These are phyloP conservation scores for Riparia riparia DNA, from an alignment of 2,113 vertebrate species.

Conservation along the genomic window DNA sequence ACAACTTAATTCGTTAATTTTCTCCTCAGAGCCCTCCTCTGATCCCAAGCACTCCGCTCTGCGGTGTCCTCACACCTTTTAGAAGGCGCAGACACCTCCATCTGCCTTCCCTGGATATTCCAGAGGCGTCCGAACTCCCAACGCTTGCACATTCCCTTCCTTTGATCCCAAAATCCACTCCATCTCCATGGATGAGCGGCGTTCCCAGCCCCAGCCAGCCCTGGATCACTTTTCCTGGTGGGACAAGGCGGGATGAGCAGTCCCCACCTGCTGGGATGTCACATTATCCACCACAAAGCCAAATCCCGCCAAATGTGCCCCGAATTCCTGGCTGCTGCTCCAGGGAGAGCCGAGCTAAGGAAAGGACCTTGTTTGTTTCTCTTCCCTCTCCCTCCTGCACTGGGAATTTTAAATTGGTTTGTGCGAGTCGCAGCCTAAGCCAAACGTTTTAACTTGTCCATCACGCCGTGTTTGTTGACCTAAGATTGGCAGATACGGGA, in stretches of 20 bases:
- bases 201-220: not conserved
- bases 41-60: not conserved
- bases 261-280: not conserved
- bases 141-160: not conserved
- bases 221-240: rapidly evolving
- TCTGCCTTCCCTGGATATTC: not conserved
- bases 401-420: constrained; percentile 79
- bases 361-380: constrained; percentile 70
- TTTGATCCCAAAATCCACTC: not conserved
- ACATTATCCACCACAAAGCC: not conserved
- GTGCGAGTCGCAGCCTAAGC: constrained; percentile 75
- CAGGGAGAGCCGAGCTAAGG: not conserved
- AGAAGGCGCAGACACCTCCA: not conserved
- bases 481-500: constrained; percentile 85
- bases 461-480: constrained; percentile 89
- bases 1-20: not conserved
- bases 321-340: not conserved
- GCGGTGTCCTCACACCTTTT: not conserved
- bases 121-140: not conserved
- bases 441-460: constrained; percentile 87
- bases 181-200: not conserved
- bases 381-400: constrained; percentile 70
- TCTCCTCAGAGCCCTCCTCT: not conserved
- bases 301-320: too few species aligned
- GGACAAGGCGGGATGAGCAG: not conserved